Percentiles rank a stretch among this genome's conserved stretches.
Conservation (phyloP, 2,888 invertebrate genomes). For the Xestobium rufovillosum region DNA sequence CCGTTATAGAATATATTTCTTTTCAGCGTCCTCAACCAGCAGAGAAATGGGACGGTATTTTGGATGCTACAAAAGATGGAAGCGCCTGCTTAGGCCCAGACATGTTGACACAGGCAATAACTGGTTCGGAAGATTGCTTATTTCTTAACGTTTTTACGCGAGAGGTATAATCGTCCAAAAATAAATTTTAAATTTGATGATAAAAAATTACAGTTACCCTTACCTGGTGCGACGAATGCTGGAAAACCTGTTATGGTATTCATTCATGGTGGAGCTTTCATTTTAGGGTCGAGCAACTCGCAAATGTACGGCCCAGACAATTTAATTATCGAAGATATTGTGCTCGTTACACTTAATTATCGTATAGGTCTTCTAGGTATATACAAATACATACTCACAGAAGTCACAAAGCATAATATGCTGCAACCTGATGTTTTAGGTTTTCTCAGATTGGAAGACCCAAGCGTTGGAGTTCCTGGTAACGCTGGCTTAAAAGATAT, state of each 20-base stretch:
- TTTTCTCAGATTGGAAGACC: conserved; percentile 44
- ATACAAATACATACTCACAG: too few species aligned
- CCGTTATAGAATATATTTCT: too few species aligned
- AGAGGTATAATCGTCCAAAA: conserved; percentile 13
- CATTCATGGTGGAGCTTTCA: conserved; percentile 43
- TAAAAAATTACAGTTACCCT: too few species aligned
- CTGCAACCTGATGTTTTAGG: conserved; percentile 35
- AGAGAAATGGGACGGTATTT: too few species aligned
- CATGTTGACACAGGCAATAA: conserved; percentile 18
- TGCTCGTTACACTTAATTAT: conserved; percentile 39
- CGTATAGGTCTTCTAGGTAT: conserved; percentile 36
- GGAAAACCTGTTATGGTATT: conserved; percentile 40
- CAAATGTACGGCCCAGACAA: conserved; percentile 37
- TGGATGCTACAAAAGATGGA: conserved; percentile 27
- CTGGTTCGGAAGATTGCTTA: conserved; percentile 33
- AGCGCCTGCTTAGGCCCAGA: conserved; percentile 25
- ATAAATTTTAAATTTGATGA: conserved; percentile 11
- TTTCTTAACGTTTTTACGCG: conserved; percentile 32
- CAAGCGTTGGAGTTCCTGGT: conserved; percentile 44
- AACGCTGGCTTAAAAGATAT: too few species aligned
- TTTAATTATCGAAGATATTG: conserved; percentile 37
- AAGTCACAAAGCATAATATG: too few species aligned
- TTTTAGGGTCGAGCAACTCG: conserved; percentile 34
- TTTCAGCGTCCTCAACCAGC: conserved; percentile 27
- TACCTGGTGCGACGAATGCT: conserved; percentile 4